phyloP scores from a whole-genome alignment of 2,797 vertebrate genomes.

The Syngnathus rostellatus region DNA sequence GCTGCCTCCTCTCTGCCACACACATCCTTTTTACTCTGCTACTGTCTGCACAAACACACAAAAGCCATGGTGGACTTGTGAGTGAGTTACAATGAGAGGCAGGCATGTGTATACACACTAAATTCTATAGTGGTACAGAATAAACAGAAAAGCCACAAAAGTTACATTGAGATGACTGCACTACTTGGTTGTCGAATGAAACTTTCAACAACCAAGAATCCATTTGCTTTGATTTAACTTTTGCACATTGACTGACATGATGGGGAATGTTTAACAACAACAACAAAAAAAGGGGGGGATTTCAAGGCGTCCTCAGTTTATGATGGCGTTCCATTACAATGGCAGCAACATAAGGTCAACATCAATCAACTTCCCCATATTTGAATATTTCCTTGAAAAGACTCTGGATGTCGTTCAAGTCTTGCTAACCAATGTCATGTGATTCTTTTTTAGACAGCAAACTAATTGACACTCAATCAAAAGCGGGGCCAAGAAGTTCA shows the following conservation, averaged over 20 bases:
- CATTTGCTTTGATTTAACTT: background rate
- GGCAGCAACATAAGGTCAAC: background rate
- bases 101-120: background rate
- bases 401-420: background rate
- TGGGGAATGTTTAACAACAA: background rate
- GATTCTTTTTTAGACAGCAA: background rate
- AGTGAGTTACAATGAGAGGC: background rate
- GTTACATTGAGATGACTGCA: background rate
- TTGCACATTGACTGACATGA: background rate
- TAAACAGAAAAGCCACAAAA: background rate
- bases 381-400: background rate
- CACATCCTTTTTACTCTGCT: conserved; percentile 77
- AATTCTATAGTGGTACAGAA: too few relatives aligned
- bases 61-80: background rate
- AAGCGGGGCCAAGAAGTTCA: background rate
- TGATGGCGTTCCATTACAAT: too few relatives aligned
- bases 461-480: background rate
- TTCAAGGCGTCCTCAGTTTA: too few relatives aligned
- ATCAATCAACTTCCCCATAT: background rate
- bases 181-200: background rate
- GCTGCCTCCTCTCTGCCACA: conserved; percentile 69
- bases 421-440: background rate
- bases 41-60: conserved; percentile 48
- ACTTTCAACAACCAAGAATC: background rate
- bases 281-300: background rate